A percentile compares a stretch with the other conserved stretches of the same genome.
Evolutionary conservation across 2,888 invertebrate genomes (phyloP).

Genomic region (Xylocampa areola): DNA sequence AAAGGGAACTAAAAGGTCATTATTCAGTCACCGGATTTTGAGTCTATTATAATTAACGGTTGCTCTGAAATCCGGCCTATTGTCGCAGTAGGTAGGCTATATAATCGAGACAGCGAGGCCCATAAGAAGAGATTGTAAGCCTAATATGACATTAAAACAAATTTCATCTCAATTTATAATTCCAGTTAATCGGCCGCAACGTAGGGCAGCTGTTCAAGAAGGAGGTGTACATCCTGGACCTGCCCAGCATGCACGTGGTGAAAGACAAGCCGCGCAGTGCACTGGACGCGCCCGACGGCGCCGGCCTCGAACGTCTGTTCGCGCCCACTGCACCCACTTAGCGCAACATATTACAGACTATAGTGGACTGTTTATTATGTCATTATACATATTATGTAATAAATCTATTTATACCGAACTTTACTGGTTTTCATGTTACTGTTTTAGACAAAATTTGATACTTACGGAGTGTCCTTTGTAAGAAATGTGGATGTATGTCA

Average conservation of each 20-base stretch:
- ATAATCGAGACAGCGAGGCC: no score
- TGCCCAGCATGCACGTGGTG: slow-evolving; percentile 91
- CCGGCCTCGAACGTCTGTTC: slow-evolving; percentile 78
- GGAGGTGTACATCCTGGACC: slow-evolving; percentile 95
- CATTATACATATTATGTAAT: slow-evolving; percentile 63
- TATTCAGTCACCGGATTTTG: no score
- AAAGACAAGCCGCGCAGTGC: slow-evolving; percentile 78
- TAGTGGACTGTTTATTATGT: slow-evolving; percentile 69
- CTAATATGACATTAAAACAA: background rate
- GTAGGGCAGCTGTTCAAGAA: slow-evolving; percentile 96
- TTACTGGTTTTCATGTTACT: no score
- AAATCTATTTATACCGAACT: slow-evolving; percentile 77
- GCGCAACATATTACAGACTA: slow-evolving; percentile 46
- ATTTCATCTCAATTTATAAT: slow-evolving; percentile 1
- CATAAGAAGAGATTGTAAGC: no score
- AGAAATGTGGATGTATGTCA: no score
- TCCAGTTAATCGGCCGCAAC: slow-evolving; percentile 94
- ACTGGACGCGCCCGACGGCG: slow-evolving; percentile 76
- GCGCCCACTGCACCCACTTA: slow-evolving; percentile 75
- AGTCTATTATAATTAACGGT: no score
- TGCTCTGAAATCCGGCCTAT: no score
- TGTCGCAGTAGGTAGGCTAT: no score
- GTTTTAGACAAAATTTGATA: no score
- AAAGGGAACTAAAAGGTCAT: no score
- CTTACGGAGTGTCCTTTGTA: no score